Base-by-base conservation (phyloP, 2,888 invertebrate genomes). In the Brenthis hecate region DNA sequence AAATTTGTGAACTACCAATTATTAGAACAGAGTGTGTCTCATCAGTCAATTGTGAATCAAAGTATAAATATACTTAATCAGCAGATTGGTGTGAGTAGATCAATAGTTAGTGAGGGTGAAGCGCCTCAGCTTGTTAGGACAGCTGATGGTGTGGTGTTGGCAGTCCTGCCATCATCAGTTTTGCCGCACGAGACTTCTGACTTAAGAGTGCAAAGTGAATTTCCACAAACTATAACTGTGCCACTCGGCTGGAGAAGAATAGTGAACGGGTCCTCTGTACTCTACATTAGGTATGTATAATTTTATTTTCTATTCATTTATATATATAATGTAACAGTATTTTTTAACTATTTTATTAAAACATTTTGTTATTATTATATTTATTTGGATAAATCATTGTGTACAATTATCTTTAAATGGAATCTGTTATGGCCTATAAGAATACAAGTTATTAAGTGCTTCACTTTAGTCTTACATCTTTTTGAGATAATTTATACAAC, bases 1-100 rank as follows among this genome's bases (percentile, higher is more conserved):
- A 91, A 91, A 75, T 89, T 85, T 86, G 86, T 92, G 80, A 93
- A 93, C 88, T 93, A 92, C 83, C 93, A 93, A 81, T 87, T 92
- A 80, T 84, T 92, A 85, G 92, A 93, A 89, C 92, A 92, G 80
- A 92, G 91, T 88, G 89, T 92, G 73, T 88, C 91, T 69, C 93
- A 92, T 79, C 92, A 92, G 75, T 91, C 92, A 36, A 91, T 92
- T 85, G 91, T 92, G 77, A 92, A 92, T 86, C 92, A 92, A 77
- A 91, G 90, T 85, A 91, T 93, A 76, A 92, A 89, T 85, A 91
- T 92, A 85, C 82, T 92, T 76, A 92, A 91, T 81, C 92, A 92
- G 83, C 92, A 92, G 83, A 89, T 92, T 65, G 90, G 92, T 79
- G 91, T 90, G 73, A 88, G 80, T 81, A 80, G 86, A 75, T 85